These are phyloP conservation scores for Oxyteleia sp. DNA, from an alignment of 2,888 invertebrate species.

Conservation along the genomic window DNA sequence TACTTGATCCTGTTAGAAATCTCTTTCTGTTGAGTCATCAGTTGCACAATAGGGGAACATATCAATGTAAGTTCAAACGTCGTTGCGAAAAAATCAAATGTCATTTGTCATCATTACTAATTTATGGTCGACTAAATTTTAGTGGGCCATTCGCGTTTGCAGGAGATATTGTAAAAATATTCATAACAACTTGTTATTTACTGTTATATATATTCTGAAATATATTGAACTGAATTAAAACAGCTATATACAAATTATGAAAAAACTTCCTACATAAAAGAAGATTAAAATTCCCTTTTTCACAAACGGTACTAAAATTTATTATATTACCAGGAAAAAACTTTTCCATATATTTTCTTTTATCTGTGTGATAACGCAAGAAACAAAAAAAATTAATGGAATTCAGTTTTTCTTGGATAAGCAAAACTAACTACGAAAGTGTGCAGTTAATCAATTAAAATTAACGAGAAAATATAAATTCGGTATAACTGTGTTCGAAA, in stretches of 20 bases:
- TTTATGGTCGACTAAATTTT: slow-evolving; percentile 24
- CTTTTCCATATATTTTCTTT: slow-evolving; percentile 16
- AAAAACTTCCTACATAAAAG: slow-evolving; percentile 2
- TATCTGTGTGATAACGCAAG: background rate
- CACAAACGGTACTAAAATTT: slow-evolving; percentile 12
- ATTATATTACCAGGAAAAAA: slow-evolving; percentile 15
- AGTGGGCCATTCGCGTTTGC: slow-evolving; percentile 14
- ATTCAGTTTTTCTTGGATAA: slow-evolving; percentile 1
- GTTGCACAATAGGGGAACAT: slow-evolving; percentile 60
- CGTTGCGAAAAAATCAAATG: slow-evolving; percentile 45
- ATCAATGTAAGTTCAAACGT: slow-evolving; percentile 57
- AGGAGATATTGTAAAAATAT: slow-evolving; percentile 14
- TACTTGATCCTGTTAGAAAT: slow-evolving; percentile 34
- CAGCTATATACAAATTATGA: slow-evolving; percentile 3
- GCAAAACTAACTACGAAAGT: background rate
- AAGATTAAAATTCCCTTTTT: slow-evolving; percentile 11
- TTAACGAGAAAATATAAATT: background rate
- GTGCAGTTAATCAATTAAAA: background rate
- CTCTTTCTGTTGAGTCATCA: slow-evolving; percentile 54
- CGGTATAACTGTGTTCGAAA: background rate
- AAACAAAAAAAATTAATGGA: slow-evolving; percentile 7
- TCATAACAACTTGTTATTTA: slow-evolving; percentile 9
- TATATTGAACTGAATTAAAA: background rate
- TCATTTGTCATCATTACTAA: slow-evolving; percentile 45
- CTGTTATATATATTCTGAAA: slow-evolving; percentile 6